Evolutionary conservation across 2,797 vertebrate genomes (phyloP).

Genomic region (Otus scops): DNA sequence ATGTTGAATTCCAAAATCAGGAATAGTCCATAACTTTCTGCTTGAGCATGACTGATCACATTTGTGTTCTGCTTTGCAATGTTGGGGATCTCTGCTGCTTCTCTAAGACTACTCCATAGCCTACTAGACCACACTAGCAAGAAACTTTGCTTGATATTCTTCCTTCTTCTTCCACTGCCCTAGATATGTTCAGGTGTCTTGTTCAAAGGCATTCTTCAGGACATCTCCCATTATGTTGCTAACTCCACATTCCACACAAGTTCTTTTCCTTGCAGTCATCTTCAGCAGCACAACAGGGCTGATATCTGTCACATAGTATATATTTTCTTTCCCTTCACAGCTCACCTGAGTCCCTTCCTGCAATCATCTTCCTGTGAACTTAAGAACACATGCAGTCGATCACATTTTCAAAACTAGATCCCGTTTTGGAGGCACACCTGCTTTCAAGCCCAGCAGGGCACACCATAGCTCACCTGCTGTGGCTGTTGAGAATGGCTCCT

Average conservation of each 20-base stretch:
- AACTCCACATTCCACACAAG: too few species aligned
- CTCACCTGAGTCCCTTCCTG: neutral
- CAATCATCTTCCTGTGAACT: neutral
- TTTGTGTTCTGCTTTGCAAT: neutral
- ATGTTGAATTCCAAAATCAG: neutral
- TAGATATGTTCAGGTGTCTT: neutral
- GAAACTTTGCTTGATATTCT: neutral
- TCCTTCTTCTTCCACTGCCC: neutral
- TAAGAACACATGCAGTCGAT: neutral
- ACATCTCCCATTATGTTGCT: neutral
- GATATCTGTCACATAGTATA: neutral
- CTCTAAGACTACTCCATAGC: neutral
- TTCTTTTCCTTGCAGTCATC: neutral
- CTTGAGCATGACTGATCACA: neutral
- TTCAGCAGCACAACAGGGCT: neutral
- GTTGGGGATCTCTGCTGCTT: neutral
- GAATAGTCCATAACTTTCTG: neutral
- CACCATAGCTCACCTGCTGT: rapidly evolving
- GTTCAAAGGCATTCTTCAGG: neutral
- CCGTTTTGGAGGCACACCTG: neutral
- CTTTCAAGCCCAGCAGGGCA: neutral
- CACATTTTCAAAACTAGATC: neutral
- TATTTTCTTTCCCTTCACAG: neutral
- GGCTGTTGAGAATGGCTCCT: neutral
- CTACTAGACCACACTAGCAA: neutral